Percentiles rank a stretch among this genome's conserved stretches.
phyloP scores from a whole-genome alignment of 1,140 invertebrate genomes.

The Telenomus remus region DNA sequence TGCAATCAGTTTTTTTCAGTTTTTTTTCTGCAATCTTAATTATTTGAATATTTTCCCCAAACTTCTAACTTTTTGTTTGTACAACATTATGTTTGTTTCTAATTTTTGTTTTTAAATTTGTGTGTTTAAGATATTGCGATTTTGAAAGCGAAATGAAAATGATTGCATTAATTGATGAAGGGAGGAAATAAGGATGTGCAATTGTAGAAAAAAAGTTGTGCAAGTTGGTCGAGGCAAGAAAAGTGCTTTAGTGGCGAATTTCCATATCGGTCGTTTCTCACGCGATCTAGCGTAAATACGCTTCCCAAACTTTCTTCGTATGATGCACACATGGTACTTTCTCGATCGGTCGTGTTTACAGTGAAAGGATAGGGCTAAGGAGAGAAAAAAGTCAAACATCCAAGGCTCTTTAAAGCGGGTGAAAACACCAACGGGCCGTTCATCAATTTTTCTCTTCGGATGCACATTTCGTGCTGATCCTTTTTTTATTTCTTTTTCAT shows the following conservation, averaged over 20 bases:
- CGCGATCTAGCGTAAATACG: conserved; percentile 40
- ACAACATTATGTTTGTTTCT: no score
- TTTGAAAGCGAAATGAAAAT: no score
- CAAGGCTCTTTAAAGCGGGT: conserved; percentile 41
- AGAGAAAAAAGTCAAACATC: conserved; percentile 30
- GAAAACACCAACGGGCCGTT: conserved; percentile 36
- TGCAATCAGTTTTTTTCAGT: no score
- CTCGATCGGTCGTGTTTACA: conserved; percentile 41
- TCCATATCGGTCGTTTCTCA: conserved; percentile 35
- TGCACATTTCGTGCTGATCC: background rate
- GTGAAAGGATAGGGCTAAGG: conserved; percentile 54
- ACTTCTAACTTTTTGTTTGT: no score
- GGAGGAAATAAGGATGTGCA: no score
- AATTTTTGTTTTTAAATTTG: no score
- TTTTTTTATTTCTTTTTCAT: background rate
- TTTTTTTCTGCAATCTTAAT: no score
- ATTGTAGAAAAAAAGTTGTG: conserved; percentile 5
- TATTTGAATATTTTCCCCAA: no score
- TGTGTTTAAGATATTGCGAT: no score
- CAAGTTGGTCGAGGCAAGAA: conserved; percentile 20
- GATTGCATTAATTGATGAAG: no score
- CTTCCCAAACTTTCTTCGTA: conserved; percentile 54
- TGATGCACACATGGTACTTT: conserved; percentile 39
- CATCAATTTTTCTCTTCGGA: conserved; percentile 20
- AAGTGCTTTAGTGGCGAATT: conserved; percentile 35